Conservation (phyloP, 2,888 invertebrate genomes). For the Melolontha melolontha region DNA sequence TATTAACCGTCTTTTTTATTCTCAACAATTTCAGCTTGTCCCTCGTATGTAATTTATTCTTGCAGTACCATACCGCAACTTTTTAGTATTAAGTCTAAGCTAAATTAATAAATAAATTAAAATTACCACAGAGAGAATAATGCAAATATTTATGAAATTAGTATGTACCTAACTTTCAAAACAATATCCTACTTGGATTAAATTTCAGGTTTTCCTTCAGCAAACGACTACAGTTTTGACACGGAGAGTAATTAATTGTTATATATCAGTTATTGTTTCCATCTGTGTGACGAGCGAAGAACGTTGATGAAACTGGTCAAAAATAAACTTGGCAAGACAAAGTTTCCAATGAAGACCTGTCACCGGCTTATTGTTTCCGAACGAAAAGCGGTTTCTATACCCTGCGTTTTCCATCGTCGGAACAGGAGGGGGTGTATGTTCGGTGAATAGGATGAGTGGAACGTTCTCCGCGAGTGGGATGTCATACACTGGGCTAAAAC, state of each 20-base stretch:
- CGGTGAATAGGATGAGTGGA: constrained; percentile 41
- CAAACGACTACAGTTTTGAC: constrained; percentile 10
- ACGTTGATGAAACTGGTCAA: constrained; percentile 48
- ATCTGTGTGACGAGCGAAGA: constrained; percentile 26
- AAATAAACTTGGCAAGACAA: constrained; percentile 50
- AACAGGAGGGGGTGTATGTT: constrained; percentile 51
- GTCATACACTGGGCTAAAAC: constrained; percentile 55
- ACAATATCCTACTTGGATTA: no score
- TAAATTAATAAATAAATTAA: no score
- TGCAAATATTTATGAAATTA: no score
- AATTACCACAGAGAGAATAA: no score
- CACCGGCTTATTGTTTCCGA: constrained; percentile 52
- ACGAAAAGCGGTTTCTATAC: constrained; percentile 38
- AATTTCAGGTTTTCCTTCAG: background rate
- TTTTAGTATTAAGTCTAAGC: no score
- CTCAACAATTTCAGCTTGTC: no score
- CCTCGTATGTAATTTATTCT: no score
- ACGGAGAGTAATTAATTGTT: constrained; percentile 25
- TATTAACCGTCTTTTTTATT: no score
- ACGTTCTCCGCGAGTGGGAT: constrained; percentile 33
- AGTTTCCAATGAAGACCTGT: constrained; percentile 48
- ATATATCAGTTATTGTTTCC: constrained; percentile 35
- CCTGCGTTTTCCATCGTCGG: constrained; percentile 25
- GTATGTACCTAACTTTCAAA: no score
- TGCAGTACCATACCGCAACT: no score